A percentile compares a stretch with the other conserved stretches of the same genome.
Conservation (phyloP, 2,113 vertebrate genomes). For the Nettapus auritus region DNA sequence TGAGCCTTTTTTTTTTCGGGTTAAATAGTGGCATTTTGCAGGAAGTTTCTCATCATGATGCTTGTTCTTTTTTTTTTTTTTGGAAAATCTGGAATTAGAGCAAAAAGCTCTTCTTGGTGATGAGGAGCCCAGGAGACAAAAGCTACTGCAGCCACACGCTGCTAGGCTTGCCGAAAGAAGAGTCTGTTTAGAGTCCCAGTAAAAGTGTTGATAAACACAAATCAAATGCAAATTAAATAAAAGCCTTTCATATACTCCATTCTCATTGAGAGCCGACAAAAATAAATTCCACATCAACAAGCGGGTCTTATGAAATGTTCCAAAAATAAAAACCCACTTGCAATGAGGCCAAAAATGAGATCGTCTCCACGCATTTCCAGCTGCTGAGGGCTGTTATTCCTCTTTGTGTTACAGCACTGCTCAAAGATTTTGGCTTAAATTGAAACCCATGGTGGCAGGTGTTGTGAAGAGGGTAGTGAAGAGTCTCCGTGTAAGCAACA, state of each 20-base stretch:
- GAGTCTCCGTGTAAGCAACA: neutral
- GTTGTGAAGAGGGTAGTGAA: neutral
- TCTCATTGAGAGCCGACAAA: neutral
- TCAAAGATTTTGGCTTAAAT: neutral
- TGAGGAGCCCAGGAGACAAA: neutral
- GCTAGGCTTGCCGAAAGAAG: neutral
- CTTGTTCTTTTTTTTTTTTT: neutral
- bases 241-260: conserved; percentile 22
- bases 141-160: neutral
- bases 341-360: neutral
- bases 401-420: neutral
- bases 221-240: conserved; percentile 41
- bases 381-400: neutral
- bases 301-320: neutral
- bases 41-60: neutral
- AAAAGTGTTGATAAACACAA: conserved; percentile 33
- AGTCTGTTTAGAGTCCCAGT: neutral
- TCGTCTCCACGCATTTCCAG: neutral
- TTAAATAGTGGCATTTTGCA: neutral
- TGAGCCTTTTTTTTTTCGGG: neutral
- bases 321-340: conserved; percentile 34
- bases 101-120: neutral
- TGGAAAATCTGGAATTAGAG: neutral
- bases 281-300: conserved; percentile 24
- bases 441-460: neutral